Evolutionary conservation across 2,888 invertebrate genomes (phyloP).

Genomic region (Mystacides longicornis): DNA sequence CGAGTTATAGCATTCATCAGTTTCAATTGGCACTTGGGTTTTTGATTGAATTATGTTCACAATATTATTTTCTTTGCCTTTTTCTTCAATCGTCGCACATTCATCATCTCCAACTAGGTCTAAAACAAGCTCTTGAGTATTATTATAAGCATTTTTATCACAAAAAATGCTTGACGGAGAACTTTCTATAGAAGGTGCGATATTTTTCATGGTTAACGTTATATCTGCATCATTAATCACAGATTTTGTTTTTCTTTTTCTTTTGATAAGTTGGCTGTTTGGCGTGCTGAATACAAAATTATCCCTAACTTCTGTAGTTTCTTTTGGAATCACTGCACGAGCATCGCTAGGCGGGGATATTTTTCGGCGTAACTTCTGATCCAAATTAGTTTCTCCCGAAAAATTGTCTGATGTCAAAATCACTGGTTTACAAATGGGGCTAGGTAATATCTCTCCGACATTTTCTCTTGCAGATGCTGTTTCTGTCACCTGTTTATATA

Average conservation of each 20-base stretch:
- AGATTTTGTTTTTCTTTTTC: background rate
- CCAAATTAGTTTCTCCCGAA: background rate
- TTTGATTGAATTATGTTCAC: background rate
- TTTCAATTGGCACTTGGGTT: background rate
- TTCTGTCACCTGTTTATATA: background rate
- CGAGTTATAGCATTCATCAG: slow-evolving; percentile 1
- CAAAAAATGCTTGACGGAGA: background rate
- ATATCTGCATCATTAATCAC: background rate
- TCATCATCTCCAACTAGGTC: background rate
- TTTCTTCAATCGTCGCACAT: background rate
- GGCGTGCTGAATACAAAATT: background rate
- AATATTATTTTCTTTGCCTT: background rate
- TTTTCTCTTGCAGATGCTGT: background rate
- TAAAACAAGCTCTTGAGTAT: slow-evolving; percentile 1
- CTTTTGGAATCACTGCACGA: background rate
- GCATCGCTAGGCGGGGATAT: too few relatives aligned
- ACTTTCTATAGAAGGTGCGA: background rate
- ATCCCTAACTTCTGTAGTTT: background rate
- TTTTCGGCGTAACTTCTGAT: too few relatives aligned
- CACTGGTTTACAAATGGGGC: background rate
- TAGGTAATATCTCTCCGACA: background rate
- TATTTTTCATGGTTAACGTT: background rate
- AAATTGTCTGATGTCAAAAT: background rate
- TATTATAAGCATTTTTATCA: background rate
- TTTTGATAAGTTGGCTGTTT: background rate